Percentiles rank a stretch among this genome's conserved stretches.
Conservation (phyloP, 2,797 vertebrate genomes). For the Bryconaethiops microstoma region DNA sequence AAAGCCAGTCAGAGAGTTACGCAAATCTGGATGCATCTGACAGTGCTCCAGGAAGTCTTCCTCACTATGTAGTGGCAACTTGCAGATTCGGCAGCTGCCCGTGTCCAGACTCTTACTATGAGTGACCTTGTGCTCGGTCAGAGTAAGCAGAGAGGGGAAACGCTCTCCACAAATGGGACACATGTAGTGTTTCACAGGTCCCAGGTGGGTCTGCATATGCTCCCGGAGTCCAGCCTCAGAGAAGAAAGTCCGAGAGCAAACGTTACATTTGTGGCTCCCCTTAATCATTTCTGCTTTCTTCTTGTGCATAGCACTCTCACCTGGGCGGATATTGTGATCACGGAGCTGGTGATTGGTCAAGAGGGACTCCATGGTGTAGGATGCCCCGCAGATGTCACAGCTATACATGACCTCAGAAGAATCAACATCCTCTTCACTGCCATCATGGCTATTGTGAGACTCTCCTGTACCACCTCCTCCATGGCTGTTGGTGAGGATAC, state of each 20-base stretch:
- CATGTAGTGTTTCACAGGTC: conserved; percentile 99
- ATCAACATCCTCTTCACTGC: conserved; percentile 94
- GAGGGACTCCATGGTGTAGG: conserved; percentile 98
- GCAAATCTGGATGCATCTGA: conserved; percentile 98
- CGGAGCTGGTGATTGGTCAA: conserved; percentile 97
- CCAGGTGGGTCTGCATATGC: conserved; percentile 98
- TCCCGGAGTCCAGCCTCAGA: conserved; percentile 95
- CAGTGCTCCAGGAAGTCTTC: conserved; percentile 99
- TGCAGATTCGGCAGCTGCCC: conserved; percentile 98
- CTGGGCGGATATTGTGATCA: conserved; percentile 97
- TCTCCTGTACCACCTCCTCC: conserved; percentile 69
- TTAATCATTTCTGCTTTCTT: conserved; percentile 98
- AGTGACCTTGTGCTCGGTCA: conserved; percentile 99
- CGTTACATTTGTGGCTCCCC: conserved; percentile 98
- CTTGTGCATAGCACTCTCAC: conserved; percentile 94
- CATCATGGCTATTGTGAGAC: conserved; percentile 91
- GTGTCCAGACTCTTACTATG: conserved; percentile 99
- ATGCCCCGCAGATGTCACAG: conserved; percentile 97
- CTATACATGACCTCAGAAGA: conserved; percentile 93
- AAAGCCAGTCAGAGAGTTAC: conserved; percentile 98
- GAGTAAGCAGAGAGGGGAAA: conserved; percentile 96
- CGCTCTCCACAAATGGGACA: conserved; percentile 98
- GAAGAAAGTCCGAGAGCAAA: conserved; percentile 98
- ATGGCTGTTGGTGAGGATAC: conserved; percentile 90
- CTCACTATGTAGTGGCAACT: conserved; percentile 96